Conservation (phyloP, 2,113 vertebrate genomes). For the Hypocryptadius cinnamomeus region DNA sequence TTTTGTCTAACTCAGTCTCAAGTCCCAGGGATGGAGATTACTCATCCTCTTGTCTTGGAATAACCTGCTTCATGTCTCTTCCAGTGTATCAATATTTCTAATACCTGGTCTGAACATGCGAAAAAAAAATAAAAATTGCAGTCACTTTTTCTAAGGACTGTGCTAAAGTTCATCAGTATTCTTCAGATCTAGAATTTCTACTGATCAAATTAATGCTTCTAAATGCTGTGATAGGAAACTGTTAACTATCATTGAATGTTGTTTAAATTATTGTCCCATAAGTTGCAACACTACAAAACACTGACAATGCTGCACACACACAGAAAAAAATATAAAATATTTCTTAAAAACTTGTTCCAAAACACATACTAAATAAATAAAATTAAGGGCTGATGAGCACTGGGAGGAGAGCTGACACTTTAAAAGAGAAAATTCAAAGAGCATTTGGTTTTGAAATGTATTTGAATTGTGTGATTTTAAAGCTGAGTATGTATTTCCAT, state of each 20-base stretch:
- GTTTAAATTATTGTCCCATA: neutral
- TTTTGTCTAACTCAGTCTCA: neutral
- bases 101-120: neutral
- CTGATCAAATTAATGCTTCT: neutral
- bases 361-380: neutral
- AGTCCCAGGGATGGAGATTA: neutral
- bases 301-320: neutral
- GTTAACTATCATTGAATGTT: neutral
- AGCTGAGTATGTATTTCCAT: neutral
- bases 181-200: neutral
- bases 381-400: neutral
- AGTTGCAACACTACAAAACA: neutral
- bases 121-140: neutral
- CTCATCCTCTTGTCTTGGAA: neutral
- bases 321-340: neutral
- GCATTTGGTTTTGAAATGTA: neutral
- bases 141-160: neutral
- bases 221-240: neutral
- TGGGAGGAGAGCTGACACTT: neutral
- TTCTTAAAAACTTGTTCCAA: neutral
- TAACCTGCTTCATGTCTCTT: neutral
- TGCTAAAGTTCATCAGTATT: neutral
- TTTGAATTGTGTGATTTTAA: neutral
- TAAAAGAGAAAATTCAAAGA: neutral
- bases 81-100: neutral